phyloP scores from a whole-genome alignment of 2,797 vertebrate species.

The Pangasius djambal region DNA sequence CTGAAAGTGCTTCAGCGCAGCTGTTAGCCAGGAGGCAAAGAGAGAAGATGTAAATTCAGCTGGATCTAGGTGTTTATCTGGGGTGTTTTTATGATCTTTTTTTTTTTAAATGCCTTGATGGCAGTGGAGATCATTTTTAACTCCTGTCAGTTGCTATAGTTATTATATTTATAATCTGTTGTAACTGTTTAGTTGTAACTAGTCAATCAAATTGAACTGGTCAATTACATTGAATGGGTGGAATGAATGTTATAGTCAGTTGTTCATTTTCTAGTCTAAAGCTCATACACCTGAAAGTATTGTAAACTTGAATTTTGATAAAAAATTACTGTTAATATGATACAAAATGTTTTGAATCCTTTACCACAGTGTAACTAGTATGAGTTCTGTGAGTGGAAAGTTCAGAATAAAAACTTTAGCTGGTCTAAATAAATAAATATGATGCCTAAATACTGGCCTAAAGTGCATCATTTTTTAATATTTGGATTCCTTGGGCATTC shows the following conservation, averaged over 20 bases:
- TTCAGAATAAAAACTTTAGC: not conserved
- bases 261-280: not conserved
- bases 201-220: not conserved
- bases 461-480: not conserved
- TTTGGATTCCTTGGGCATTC: not conserved
- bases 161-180: not conserved
- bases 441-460: not conserved
- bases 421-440: not conserved
- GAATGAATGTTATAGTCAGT: not conserved
- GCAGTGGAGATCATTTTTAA: not conserved
- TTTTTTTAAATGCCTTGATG: not conserved
- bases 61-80: not conserved
- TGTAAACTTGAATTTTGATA: not conserved
- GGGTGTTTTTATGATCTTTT: not conserved
- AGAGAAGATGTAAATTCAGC: not conserved
- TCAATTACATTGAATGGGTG: not conserved
- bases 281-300: too few species aligned
- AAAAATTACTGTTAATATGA: not conserved
- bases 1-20: slow-evolving; percentile 88
- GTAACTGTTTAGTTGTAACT: not conserved
- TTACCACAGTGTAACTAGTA: not conserved
- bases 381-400: not conserved
- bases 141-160: not conserved
- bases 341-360: not conserved
- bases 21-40: slow-evolving; percentile 65